Percentiles rank a stretch among this genome's conserved stretches.
Evolutionary conservation across 2,888 invertebrate genomes (phyloP).

Genomic region (Dichetophora obliterata): DNA sequence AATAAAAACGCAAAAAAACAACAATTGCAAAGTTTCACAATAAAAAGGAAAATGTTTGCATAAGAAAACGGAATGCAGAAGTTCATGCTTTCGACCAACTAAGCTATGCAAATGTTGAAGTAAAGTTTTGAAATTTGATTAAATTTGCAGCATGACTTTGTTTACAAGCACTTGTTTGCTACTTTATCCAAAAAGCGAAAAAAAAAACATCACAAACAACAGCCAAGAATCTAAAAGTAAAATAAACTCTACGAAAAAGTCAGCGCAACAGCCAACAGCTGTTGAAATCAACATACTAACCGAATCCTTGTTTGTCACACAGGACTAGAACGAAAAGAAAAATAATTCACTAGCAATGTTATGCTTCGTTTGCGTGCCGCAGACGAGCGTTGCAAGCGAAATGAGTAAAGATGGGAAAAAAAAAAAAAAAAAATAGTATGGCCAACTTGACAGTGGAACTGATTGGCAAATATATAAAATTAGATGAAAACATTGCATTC

Average conservation of each 20-base stretch:
- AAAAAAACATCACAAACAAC: not conserved
- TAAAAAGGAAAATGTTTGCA: not conserved
- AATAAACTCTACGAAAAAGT: not conserved
- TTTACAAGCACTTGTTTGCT: not conserved
- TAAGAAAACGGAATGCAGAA: not conserved
- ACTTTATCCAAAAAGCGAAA: no score
- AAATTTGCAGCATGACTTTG: not conserved
- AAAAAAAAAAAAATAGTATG: not conserved
- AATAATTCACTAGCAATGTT: not conserved
- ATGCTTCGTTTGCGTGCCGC: not conserved
- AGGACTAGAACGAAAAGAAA: not conserved
- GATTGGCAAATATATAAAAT: not conserved
- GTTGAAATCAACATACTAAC: not conserved
- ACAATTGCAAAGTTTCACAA: no score
- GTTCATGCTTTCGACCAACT: not conserved
- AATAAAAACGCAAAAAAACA: no score
- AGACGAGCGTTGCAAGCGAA: not conserved
- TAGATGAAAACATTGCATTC: not conserved
- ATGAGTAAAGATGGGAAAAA: not conserved
- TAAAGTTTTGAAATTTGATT: not conserved
- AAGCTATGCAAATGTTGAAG: not conserved
- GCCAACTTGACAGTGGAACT: not conserved
- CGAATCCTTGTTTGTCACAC: not conserved
- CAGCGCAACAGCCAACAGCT: not conserved
- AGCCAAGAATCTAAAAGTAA: not conserved